phyloP scores from a whole-genome alignment of 1,140 invertebrate genomes.

The Phymorhynchus buccinoides region DNA sequence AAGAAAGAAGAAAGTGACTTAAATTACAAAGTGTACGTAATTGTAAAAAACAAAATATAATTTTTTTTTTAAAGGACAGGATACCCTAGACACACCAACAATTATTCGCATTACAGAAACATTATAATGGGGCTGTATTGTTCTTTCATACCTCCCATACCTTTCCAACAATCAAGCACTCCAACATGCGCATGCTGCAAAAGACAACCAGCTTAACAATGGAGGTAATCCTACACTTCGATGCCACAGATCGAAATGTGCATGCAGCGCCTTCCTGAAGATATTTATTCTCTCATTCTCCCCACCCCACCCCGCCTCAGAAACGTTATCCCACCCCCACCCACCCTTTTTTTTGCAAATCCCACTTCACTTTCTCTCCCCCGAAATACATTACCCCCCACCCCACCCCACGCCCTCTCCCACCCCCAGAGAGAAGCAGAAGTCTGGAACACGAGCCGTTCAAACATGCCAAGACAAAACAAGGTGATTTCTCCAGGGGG shows the following conservation, averaged over 20 bases:
- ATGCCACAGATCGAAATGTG: not conserved
- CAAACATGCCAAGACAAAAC: conserved; percentile 7
- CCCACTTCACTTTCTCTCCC: not conserved
- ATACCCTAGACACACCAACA: no score
- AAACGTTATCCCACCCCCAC: not conserved
- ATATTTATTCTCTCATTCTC: not conserved
- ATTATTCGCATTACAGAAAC: no score
- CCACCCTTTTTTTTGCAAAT: not conserved
- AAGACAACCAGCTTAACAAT: no score
- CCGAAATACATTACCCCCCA: no score
- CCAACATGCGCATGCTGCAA: no score
- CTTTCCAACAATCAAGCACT: no score
- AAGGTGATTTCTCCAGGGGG: conserved; percentile 1
- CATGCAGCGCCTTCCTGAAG: not conserved
- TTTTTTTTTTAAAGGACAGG: no score
- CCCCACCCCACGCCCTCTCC: not conserved
- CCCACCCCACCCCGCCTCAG: not conserved
- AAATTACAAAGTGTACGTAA: no score
- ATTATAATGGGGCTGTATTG: no score
- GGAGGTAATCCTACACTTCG: not conserved
- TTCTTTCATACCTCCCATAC: no score
- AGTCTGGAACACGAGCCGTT: not conserved
- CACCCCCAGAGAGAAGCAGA: not conserved
- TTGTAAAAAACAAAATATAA: no score
- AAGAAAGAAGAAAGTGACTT: no score